Percentiles rank a stretch among this genome's conserved stretches.
Evolutionary conservation across 2,797 vertebrate species (phyloP).

Genomic region (Artibeus lituratus): DNA sequence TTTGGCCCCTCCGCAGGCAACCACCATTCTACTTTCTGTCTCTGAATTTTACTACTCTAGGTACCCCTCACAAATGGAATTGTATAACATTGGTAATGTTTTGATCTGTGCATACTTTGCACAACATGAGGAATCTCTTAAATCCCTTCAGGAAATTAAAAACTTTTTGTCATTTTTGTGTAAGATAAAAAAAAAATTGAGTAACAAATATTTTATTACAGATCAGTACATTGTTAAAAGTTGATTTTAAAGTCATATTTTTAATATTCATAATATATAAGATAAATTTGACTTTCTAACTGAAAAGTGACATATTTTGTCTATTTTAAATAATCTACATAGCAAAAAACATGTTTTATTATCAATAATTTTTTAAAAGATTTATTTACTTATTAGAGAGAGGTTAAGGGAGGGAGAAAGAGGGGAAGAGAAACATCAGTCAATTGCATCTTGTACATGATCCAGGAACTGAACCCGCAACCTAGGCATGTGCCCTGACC

Average conservation of each 20-base stretch:
- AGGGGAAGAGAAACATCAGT: neutral
- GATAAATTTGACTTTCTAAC: slow-evolving; percentile 14
- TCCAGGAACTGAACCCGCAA: neutral
- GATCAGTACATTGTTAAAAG: neutral
- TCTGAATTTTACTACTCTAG: neutral
- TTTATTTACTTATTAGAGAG: neutral
- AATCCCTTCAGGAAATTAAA: neutral
- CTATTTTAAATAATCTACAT: neutral
- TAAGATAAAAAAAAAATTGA: neutral
- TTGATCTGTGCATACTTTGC: neutral
- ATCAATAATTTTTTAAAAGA: neutral
- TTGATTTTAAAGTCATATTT: neutral
- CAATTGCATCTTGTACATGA: neutral
- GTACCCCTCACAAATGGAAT: neutral
- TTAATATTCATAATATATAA: neutral
- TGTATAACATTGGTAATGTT: neutral
- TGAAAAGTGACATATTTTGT: neutral
- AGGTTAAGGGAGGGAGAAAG: neutral
- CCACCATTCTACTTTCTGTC: neutral
- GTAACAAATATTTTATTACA: slow-evolving; percentile 8
- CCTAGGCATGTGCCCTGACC: neutral
- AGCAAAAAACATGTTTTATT: neutral
- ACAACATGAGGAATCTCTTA: neutral
- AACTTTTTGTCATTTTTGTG: neutral
- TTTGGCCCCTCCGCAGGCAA: neutral